Percentiles rank a stretch among this genome's conserved stretches.
Evolutionary conservation across 1,140 invertebrate species (phyloP).

Genomic region (Scaptomyza montana): DNA sequence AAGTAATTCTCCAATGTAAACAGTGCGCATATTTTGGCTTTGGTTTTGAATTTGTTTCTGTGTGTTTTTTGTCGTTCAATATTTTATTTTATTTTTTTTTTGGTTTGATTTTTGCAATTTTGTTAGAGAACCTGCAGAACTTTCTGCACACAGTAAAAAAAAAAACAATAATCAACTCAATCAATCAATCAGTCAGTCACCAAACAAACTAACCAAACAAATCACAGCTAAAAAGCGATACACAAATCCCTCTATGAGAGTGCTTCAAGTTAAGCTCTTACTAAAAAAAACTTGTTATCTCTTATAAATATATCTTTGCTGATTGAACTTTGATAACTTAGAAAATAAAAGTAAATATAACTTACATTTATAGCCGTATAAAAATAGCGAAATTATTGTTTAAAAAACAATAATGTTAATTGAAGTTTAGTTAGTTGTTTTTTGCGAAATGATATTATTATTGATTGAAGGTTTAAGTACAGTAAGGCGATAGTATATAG

Average conservation of each 20-base stretch:
- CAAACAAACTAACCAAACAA: slow-evolving; percentile 47
- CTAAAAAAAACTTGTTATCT: slow-evolving; percentile 11
- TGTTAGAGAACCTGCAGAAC: slow-evolving; percentile 53
- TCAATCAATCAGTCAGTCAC: slow-evolving; percentile 53
- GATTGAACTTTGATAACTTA: slow-evolving; percentile 36
- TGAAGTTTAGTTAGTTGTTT: background rate
- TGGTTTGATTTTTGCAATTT: slow-evolving; percentile 46
- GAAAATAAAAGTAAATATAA: slow-evolving; percentile 16
- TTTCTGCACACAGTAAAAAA: slow-evolving; percentile 56
- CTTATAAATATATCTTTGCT: slow-evolving; percentile 16
- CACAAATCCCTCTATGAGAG: slow-evolving; percentile 28
- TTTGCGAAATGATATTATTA: background rate
- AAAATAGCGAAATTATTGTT: slow-evolving; percentile 1
- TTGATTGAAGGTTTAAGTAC: background rate
- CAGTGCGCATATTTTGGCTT: slow-evolving; percentile 46
- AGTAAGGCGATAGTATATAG: background rate
- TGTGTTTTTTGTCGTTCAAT: slow-evolving; percentile 35
- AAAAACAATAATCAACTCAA: background rate
- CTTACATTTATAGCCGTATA: slow-evolving; percentile 30
- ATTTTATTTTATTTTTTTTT: background rate
- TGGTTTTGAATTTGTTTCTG: slow-evolving; percentile 36
- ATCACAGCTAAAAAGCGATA: slow-evolving; percentile 39
- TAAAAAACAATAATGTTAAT: slow-evolving; percentile 8
- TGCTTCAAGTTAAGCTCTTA: slow-evolving; percentile 18
- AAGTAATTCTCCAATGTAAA: slow-evolving; percentile 16